Conservation (phyloP, 2,888 invertebrate genomes). For the Heliconius sara region DNA sequence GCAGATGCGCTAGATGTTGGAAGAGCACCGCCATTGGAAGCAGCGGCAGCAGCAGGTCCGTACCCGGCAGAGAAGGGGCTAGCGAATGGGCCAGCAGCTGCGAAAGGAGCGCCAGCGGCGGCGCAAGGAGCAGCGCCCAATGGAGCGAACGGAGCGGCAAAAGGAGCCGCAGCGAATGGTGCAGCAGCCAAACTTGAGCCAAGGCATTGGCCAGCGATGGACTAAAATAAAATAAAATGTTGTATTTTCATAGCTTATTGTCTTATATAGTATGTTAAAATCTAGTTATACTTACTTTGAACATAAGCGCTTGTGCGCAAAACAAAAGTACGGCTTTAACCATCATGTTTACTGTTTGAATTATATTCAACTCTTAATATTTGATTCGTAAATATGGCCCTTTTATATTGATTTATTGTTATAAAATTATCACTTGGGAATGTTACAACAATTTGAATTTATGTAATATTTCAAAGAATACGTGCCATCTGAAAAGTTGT, state of each 20-base stretch:
- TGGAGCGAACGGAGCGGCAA: slow-evolving; percentile 29
- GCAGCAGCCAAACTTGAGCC: slow-evolving; percentile 15
- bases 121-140: neutral
- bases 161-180: slow-evolving; percentile 33
- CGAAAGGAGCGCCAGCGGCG: slow-evolving; percentile 19
- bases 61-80: slow-evolving; percentile 23
- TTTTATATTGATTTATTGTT: slow-evolving; percentile 34
- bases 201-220: slow-evolving; percentile 48
- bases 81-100: neutral
- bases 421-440: neutral
- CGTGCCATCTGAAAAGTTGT: neutral
- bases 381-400: neutral
- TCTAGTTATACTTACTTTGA: slow-evolving; percentile 50
- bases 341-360: slow-evolving; percentile 49
- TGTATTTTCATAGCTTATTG: neutral
- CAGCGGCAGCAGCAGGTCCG: slow-evolving; percentile 43
- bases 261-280: neutral
- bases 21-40: slow-evolving; percentile 50
- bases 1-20: slow-evolving; percentile 55
- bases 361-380: slow-evolving; percentile 15
- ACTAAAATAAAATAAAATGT: slow-evolving; percentile 42
- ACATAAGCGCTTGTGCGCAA: slow-evolving; percentile 54
- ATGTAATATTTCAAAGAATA: neutral
- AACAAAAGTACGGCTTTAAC: slow-evolving; percentile 51
- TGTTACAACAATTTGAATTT: neutral